Evolutionary conservation across 2,888 invertebrate genomes (phyloP), one percentile per base, ranked within the genome.

Genomic region (Aporophyla lueneburgensis): DNA sequence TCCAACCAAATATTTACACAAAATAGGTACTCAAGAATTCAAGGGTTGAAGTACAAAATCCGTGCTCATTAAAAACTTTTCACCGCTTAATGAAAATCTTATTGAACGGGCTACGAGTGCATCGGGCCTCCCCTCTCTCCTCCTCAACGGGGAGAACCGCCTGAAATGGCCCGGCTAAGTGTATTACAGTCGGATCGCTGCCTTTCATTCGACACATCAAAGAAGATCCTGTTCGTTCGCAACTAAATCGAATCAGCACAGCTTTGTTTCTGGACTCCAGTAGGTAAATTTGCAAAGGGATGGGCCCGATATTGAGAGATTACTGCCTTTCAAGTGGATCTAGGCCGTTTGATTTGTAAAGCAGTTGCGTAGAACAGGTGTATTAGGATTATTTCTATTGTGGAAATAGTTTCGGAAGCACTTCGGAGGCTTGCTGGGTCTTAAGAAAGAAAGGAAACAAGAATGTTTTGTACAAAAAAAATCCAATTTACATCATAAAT

Each of bases 151-250:
- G 92, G 92, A 89, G 90, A 88, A 89, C 85, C 85, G 88, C 79
- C 86, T 92, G 95, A 95, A 96, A 96, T 95, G 95, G 95, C 93
- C 95, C 95, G 92, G 94, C 95, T 96, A 96, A 96, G 94, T 96
- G 95, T 96, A 96, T 96, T 96, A 96, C 95, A 93, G 93, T 89
- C 93, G 95, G 96, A 96, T 96, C 96, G 95, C 93, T 96, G 95
- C 96, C 95, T 96, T 95, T 96, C 96, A 96, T 96, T 96, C 95
- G 96, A 95, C 95, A 96, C 96, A 96, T 96, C 96, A 96, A 96
- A 96, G 96, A 95, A 95, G 95, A 95, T 94, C 94, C 91, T 91
- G 93, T 93, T 94, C 94, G 93, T 93, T 94, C 94, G 91, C 86
- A 92, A 92, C 93, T 93, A 95, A 96, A 96, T 96, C 96, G 95